phyloP scores from a whole-genome alignment of 2,113 vertebrate species.

The Scomber scombrus region DNA sequence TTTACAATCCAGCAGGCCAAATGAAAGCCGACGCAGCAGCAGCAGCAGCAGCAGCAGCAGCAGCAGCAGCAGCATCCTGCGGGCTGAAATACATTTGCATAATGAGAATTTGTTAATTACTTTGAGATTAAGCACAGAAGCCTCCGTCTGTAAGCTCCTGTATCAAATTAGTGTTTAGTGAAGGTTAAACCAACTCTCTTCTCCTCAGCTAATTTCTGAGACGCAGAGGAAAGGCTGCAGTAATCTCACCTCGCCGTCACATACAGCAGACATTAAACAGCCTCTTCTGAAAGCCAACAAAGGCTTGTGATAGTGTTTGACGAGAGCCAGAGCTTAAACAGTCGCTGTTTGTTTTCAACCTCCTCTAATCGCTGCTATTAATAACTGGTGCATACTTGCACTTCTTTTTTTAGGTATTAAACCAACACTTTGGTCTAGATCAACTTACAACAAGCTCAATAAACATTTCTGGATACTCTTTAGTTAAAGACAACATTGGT shows the following conservation, averaged over 20 bases:
- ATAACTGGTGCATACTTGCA: not conserved
- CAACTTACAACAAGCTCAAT: not conserved
- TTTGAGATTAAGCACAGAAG: constrained; percentile 56
- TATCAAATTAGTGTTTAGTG: constrained; percentile 52
- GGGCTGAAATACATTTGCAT: constrained; percentile 37
- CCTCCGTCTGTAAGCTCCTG: constrained; percentile 46
- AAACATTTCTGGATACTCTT: not conserved
- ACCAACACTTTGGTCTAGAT: not conserved
- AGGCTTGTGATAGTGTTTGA: constrained; percentile 34
- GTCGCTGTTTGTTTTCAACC: constrained; percentile 22
- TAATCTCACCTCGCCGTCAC: constrained; percentile 38
- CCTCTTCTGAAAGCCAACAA: constrained; percentile 22
- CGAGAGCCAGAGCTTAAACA: constrained; percentile 26
- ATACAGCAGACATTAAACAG: constrained; percentile 11
- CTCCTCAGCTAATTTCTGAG: constrained; percentile 51
- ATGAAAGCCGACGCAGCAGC: constrained; percentile 24
- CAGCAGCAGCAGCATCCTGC: constrained; percentile 3
- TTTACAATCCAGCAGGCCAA: constrained; percentile 4
- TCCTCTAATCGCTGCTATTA: constrained; percentile 20
- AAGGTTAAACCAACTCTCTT: constrained; percentile 61
- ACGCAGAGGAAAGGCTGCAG: constrained; percentile 51
- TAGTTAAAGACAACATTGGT: not conserved
- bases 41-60: not conserved
- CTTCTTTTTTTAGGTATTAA: constrained; percentile 2
- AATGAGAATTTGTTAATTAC: constrained; percentile 70